Base-by-base conservation (phyloP, 2,797 vertebrate species). In the Eulemur mongoz region DNA sequence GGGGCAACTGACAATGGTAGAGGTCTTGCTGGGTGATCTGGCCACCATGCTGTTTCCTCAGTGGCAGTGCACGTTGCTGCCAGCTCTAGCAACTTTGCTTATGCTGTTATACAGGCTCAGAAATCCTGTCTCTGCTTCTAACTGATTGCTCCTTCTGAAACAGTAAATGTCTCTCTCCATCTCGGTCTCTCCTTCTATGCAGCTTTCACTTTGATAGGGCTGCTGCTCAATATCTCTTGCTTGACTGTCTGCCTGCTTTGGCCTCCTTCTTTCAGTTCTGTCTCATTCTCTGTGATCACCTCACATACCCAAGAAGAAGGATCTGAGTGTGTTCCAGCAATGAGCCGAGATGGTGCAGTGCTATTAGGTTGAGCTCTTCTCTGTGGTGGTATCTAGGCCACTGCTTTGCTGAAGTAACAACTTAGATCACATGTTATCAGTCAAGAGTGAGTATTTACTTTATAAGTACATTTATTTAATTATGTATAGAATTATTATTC, bases 1-100 rank as follows among this genome's bases (percentile, higher is more conserved):
- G 1, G 6, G 8, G 9, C 15, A 40, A 10, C 23, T 12, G 0
- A 0, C 4, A 7, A 57, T 59, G 50, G 2, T 2, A 9, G 5
- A 6, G 45, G 30, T 38, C 63, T 30, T 10, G 38, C 45, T 59
- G 22, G 14, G 15, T 18, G 13, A 45, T 59, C 18, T 40, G 35
- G 10, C 7, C 27, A 17, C 35, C 27, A 4, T 18, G 7, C 30
- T n/a, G 0, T 80, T 73, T 72, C 48, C 61, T 50, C 14, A 48
- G 43, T 8, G 40, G 7, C n/a, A 70, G 23, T 40, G 32, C 20
- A 14, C 22, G 2, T 30, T 43, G 35, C 35, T 88, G 11, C 18
- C 48, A 4, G 35, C 35, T 59, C 23, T 25, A 63, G 63, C 38
- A 32, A 63, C 54, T 8, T 52, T 61, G 40, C 18, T 11, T 57